Evolutionary conservation across 1,140 invertebrate genomes (phyloP).

Genomic region (Penaeus chinensis): DNA sequence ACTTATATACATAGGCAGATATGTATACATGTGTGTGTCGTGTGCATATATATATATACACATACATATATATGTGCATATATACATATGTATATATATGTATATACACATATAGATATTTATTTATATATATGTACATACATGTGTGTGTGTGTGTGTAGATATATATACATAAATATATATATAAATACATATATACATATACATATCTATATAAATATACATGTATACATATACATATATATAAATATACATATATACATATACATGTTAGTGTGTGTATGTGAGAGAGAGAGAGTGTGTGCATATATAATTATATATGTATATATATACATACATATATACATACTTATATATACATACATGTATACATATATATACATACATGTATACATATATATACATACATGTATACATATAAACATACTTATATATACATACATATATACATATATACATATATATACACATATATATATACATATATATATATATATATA

Average conservation of each 20-base stretch:
- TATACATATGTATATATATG: conserved; percentile 4
- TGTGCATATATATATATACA: no score
- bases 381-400: not conserved
- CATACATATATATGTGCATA: not conserved
- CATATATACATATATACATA: not conserved
- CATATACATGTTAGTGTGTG: not conserved
- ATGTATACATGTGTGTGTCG: no score
- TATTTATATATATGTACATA: conserved; percentile 1
- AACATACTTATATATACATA: not conserved
- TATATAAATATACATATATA: conserved; percentile 18
- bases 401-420: not conserved
- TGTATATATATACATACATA: not conserved
- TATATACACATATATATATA: not conserved
- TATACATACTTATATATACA: not conserved
- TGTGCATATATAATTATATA: not conserved
- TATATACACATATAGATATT: conserved; percentile 7
- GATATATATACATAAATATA: not conserved
- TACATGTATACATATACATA: conserved; percentile 7
- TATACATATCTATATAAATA: not conserved
- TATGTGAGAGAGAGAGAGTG: not conserved
- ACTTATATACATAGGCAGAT: no score
- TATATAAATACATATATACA: not conserved
- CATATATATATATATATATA: no score
- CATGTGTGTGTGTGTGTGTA: not conserved
- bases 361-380: not conserved